Base-by-base conservation (phyloP, 1,140 invertebrate genomes). In the Atopsyche davidsoni region DNA sequence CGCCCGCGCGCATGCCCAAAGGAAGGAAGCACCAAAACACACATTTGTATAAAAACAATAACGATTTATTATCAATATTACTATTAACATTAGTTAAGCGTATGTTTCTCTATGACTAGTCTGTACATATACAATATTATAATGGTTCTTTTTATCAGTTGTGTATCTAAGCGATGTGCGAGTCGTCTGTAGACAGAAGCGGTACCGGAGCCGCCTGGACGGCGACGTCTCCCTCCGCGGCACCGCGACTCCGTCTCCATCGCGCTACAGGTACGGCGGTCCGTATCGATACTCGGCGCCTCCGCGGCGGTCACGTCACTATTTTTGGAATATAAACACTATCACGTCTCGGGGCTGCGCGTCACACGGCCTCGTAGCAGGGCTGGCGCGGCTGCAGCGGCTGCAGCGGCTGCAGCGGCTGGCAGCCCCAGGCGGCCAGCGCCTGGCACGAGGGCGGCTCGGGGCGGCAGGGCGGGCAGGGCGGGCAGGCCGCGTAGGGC, bases 51-150 rank as follows among this genome's bases (percentile, higher is more conserved):
- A 58, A 58, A 58, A 58, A 57, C 55, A 58, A 58, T 58, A 58
- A 58, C 55, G 51, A 58, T 49, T 58, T 55, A 55, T 52, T 52
- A 49, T 46, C 34, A 51, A 51, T 52, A 47, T 51, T 58, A 58
- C 51, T 58, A 58, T 58, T 53, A 57, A 53, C 55, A 58, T 53
- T 58, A 53, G 46, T 53, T 58, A 58, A 58, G 55, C 55, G 55
- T 58, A 58, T 58, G 47, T 58, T 56, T 52, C 53, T 58, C 55
- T 58, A 58, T 58, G 55, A 58, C 55, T 58, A 58, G 55, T 53
- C 51, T 53, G 46, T 58, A 53, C 48, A 58, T 49, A 57, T 53
- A 53, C 47, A 58, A 49, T 58, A 43, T 35, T 45, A 32, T 52
- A 52, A 52, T 52, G 50, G 42, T 52, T 52, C 43, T 46, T 45